Base-by-base conservation (phyloP, 2,888 invertebrate species). In the Blomia tropicalis region DNA sequence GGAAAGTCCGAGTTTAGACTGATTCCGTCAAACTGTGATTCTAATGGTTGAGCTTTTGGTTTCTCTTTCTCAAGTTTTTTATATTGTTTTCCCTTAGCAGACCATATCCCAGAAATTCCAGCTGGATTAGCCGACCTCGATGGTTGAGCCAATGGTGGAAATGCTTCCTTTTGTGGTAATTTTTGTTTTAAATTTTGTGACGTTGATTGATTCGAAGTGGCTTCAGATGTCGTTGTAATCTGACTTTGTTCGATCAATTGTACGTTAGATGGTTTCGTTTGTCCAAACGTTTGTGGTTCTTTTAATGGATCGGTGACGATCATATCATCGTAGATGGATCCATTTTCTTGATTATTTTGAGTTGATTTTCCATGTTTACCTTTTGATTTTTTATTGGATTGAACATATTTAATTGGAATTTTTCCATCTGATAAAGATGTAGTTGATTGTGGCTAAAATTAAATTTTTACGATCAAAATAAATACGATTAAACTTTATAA, bases 231-330 rank as follows among this genome's bases (percentile, higher is more conserved):
- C n/a, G n/a, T n/a, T n/a, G n/a, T n/a, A n/a, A n/a, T n/a, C n/a
- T n/a, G n/a, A n/a, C n/a, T n/a, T n/a, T n/a, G n/a, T 27, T 47
- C 51, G n/a, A 47, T 47, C 51, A 47, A n/a, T 47, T 27, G 51
- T 7, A 47, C n/a, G 22, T 7, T 11, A 7, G 7, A 11, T 22
- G 51, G 51, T 19, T 47, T 47, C 14, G 23, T 47, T 22, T 25
- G 22, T 7, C 51, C 51, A 7, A 47, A 7, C 22, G 51, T 14
- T 7, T 14, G 11, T 27, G 51, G 51, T 27, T 7, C 51, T 27
- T 47, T n/a, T 7, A 47, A n/a, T 27, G 51, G 51, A 47, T 47
- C n/a, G 51, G 51, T 47, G 51, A 14, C 7, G 51, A 47, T 47
- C 51, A 47, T 47, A n/a, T 47, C 51, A 19, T 47, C 51, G 22